Conservation (phyloP, 2,797 vertebrate genomes). For the Pempheris klunzingeri region DNA sequence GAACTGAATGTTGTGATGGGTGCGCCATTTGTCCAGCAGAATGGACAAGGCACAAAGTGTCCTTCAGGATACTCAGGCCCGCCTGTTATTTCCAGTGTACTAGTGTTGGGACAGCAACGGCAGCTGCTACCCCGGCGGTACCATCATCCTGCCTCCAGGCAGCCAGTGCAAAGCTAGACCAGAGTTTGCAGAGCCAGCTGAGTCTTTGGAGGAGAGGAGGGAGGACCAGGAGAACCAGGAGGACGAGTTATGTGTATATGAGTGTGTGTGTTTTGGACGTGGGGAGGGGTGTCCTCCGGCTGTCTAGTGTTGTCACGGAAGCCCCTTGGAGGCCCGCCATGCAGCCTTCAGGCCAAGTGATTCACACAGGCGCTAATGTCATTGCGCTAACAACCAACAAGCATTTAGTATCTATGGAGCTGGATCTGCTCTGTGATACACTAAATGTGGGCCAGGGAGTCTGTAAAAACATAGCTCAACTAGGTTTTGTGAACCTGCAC, state of each 20-base stretch:
- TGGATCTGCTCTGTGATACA: not conserved
- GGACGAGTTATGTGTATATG: constrained; percentile 1
- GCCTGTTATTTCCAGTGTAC: constrained; percentile 44
- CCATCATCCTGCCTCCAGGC: constrained; percentile 22
- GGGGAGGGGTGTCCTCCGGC: constrained; percentile 32
- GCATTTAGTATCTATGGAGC: constrained; percentile 29
- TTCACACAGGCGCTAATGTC: constrained; percentile 39
- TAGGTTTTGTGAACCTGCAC: not conserved
- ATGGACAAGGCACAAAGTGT: not conserved
- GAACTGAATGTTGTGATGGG: constrained; percentile 1
- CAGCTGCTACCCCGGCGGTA: constrained; percentile 36
- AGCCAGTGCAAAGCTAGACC: constrained; percentile 1
- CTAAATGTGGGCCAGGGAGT: not conserved
- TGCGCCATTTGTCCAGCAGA: constrained; percentile 6
- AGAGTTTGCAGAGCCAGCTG: constrained; percentile 26
- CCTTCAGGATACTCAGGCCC: not conserved
- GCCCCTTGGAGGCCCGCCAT: constrained; percentile 47
- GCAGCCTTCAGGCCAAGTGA: constrained; percentile 34
- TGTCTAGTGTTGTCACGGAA: constrained; percentile 59
- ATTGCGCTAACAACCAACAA: constrained; percentile 4
- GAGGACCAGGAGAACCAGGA: not conserved
- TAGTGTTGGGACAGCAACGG: constrained; percentile 27
- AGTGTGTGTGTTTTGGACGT: not conserved
- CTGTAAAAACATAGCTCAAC: not conserved
- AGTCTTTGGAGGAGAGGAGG: constrained; percentile 4